Conservation (phyloP, 1,140 invertebrate species). For the Platorchestia sp. region DNA sequence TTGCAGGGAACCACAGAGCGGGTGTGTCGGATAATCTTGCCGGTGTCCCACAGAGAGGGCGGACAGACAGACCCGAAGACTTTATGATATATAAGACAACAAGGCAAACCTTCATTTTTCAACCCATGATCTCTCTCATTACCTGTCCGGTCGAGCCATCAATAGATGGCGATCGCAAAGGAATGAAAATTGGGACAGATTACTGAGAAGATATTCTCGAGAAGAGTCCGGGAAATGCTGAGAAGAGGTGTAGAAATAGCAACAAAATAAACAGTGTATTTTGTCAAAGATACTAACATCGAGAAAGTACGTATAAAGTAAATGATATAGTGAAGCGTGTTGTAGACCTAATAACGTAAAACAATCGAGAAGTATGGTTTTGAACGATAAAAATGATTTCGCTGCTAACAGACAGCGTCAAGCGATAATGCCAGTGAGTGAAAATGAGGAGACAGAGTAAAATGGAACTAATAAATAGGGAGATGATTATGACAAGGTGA, state of each 20-base stretch:
- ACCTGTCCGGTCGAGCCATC: not conserved
- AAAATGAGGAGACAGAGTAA: not conserved
- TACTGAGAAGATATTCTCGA: not conserved
- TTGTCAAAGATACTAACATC: too few species aligned
- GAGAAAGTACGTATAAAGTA: too few species aligned
- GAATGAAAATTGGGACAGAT: not conserved
- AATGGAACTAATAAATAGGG: not conserved
- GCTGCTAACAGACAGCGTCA: not conserved
- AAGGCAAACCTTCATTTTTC: not conserved
- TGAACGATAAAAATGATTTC: not conserved
- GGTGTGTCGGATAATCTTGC: not conserved
- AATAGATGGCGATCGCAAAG: not conserved
- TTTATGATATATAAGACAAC: constrained; percentile 2
- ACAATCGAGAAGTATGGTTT: too few species aligned
- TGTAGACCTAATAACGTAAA: too few species aligned
- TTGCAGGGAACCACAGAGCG: not conserved
- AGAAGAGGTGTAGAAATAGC: not conserved
- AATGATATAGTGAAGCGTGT: too few species aligned
- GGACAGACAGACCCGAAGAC: not conserved
- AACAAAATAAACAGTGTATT: not conserved
- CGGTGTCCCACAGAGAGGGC: constrained; percentile 40
- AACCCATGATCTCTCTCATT: not conserved
- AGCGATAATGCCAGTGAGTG: not conserved
- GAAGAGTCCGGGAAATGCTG: not conserved
- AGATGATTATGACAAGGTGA: too few species aligned